These are phyloP conservation scores for Tonatia bakeri DNA, from an alignment of 2,113 vertebrate genomes.

Conservation along the genomic window DNA sequence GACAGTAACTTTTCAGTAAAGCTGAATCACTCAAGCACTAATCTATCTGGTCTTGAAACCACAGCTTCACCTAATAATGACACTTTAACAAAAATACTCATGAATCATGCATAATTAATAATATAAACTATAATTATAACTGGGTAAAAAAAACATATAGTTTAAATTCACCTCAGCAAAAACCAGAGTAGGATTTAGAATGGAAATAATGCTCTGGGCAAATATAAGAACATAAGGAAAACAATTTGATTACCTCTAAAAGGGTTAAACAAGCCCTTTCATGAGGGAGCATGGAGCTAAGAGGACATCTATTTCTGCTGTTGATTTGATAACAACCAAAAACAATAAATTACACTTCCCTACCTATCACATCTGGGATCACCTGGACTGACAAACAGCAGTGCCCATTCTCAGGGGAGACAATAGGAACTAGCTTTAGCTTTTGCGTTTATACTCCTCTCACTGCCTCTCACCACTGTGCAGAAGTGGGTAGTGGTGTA, in stretches of 20 bases:
- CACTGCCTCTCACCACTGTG: background rate
- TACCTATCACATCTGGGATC: background rate
- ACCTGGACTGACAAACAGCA: background rate
- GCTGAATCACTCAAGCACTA: background rate
- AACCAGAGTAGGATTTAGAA: background rate
- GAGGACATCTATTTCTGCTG: background rate
- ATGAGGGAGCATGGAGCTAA: too few relatives aligned
- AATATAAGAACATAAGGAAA: background rate
- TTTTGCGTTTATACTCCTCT: background rate
- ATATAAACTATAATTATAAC: background rate
- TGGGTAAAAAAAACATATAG: background rate
- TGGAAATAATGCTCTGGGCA: background rate
- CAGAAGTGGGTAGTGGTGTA: background rate
- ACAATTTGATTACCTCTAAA: background rate
- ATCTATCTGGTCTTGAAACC: background rate
- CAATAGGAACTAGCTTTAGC: background rate
- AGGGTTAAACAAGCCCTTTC: background rate
- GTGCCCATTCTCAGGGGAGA: background rate
- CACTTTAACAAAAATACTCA: background rate
- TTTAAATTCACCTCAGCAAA: background rate
- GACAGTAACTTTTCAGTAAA: background rate
- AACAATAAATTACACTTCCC: background rate
- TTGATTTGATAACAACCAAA: background rate
- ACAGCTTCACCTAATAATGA: background rate
- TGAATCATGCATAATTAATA: background rate